A percentile compares a stretch with the other conserved stretches of the same genome.
Evolutionary conservation across 2,797 vertebrate genomes (phyloP).

Genomic region (Lophius americanus): DNA sequence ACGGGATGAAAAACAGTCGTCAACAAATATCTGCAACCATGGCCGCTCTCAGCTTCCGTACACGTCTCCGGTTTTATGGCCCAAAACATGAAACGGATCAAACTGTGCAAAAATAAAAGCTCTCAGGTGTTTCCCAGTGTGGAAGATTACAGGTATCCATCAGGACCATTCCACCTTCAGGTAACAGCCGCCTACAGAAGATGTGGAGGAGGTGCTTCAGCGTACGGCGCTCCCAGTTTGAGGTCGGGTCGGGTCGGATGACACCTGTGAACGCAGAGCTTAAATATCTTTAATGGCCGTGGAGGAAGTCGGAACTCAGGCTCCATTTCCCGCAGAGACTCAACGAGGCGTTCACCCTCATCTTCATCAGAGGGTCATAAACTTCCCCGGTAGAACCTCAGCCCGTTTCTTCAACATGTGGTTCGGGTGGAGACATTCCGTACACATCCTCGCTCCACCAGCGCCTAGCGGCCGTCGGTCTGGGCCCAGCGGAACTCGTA

Average conservation of each 20-base stretch:
- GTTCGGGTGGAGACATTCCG: neutral
- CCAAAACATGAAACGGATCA: slow-evolving; percentile 20
- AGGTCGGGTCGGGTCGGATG: slow-evolving; percentile 7
- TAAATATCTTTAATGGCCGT: slow-evolving; percentile 21
- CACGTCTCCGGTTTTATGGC: slow-evolving; percentile 6
- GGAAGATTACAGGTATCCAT: neutral
- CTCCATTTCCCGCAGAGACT: slow-evolving; percentile 20
- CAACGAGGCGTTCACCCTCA: neutral
- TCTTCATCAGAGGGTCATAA: neutral
- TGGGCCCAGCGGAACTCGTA: slow-evolving; percentile 77
- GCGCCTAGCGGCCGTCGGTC: slow-evolving; percentile 47
- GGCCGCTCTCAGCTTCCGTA: neutral
- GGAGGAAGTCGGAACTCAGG: slow-evolving; percentile 15
- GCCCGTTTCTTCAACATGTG: neutral
- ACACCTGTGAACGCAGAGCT: slow-evolving; percentile 8
- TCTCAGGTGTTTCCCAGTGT: slow-evolving; percentile 29
- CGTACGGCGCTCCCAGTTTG: slow-evolving; percentile 3
- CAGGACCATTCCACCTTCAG: slow-evolving; percentile 3
- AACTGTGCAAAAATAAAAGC: slow-evolving; percentile 21
- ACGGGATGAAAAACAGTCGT: too few relatives aligned
- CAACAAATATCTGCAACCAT: too few relatives aligned
- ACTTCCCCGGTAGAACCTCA: neutral
- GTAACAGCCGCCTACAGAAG: neutral
- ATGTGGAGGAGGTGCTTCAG: slow-evolving; percentile 9
- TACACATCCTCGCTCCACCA: slow-evolving; percentile 11